Evolutionary conservation across 2,797 vertebrate species (phyloP), one percentile per base, ranked within the genome.

Genomic region (Crenuchus spilurus): DNA sequence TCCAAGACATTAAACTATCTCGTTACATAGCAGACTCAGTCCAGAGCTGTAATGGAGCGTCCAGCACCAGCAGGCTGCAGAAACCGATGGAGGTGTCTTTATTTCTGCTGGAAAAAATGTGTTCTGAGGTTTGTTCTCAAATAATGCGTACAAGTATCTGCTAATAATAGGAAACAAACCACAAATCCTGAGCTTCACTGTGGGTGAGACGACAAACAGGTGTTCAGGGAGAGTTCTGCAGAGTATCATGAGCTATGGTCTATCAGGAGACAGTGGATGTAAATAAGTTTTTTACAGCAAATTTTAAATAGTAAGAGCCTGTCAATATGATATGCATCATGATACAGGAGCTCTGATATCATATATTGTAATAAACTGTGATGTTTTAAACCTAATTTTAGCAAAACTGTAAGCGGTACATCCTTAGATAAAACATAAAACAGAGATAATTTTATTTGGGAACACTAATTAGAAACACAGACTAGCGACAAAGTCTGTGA

Each of bases 1-100:
- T 68, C 5, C 6, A 79, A 81, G 79, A 81, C 78, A 84, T 83
- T 81, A 79, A 81, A 80, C 74, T 74, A 79, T 84, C 66, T 67
- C 20, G 14, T 83, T 82, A 82, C 51, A 64, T 42, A 74, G 75
- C 75, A 57, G n/a, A 77, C 75, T 83, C 79, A 80, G 78, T 82
- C 86, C 46, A 75, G 73, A 64, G 33, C 71, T 71, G 66, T 84
- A 75, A 83, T 51, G 71, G 65, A 75, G 77, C 49, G 68, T 55
- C 71, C 74, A 70, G 54, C 70, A 20, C 18, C 3, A 30, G 52
- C 55, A 18, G 42, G 49, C 28, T 51, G 54, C 31, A 51, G n/a
- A 20, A 63, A 46, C 39, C 8, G 18, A 33, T 28, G 18, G 46
- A 30, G 37, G 51, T 31, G 48, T n/a, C 18, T 42, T 73, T 24